Evolutionary conservation across 64 coral and sea anemone species (phyloP), one percentile per base, ranked within the genome.

Genomic region (Montipora capricornis): DNA sequence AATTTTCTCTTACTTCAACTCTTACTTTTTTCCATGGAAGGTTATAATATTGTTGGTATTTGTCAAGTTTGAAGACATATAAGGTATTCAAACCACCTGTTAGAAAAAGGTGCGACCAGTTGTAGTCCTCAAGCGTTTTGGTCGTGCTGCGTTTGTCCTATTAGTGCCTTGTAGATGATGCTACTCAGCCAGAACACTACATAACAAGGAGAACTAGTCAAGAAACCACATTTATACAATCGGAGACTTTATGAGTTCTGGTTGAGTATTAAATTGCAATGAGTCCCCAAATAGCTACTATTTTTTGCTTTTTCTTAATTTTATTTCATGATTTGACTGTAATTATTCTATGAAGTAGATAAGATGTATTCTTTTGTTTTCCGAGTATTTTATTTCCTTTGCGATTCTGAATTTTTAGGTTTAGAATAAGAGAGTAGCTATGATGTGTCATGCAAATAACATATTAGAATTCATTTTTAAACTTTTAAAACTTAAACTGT

Each of bases 401-500:
- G 69, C 69, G 19, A 20, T 73, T 73, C 69, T 73, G 69, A 73
- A 73, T 44, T 73, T 73, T 73, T 73, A 73, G 69, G 69, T 73
- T 22, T 73, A 73, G 69, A 73, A 24, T 73, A 73, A 20, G 17
- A 73, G 24, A 73, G 69, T 20, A 73, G 67, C 67, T 13, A 69
- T 73, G 69, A 73, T 73, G 69, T 73, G 69, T 73, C 69, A 73
- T 20, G 69, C 69, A 73, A 73, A 73, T 44, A 73, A 73, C 24
- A 73, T 73, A 73, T 20, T 73, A 73, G 20, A 20, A 73, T 73
- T 73, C 17, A 73, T 73, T 73, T 73, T 17, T 20, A 73, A 73
- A 73, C 19, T 20, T 73, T 73, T 20, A 73, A 73, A 73, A 73
- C 69, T 73, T 73, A 6, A 6, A 55, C 52, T 55, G 9, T 55